Evolutionary conservation across 2,797 vertebrate genomes (phyloP).

Genomic region (Thunnus albacares): DNA sequence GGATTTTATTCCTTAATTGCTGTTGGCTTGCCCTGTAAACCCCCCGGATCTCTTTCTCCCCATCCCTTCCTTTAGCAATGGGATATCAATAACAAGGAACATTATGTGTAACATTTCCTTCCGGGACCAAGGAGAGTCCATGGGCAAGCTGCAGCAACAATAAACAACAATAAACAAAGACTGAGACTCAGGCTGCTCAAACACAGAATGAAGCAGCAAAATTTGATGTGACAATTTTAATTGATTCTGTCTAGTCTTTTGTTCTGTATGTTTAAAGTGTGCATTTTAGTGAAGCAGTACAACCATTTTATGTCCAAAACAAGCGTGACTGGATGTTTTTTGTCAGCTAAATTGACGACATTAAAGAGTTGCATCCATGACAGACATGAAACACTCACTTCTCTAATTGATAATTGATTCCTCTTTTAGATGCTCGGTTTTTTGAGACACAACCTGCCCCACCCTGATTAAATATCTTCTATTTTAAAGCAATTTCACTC

Average conservation of each 20-base stretch:
- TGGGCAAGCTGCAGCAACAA: slow-evolving; percentile 60
- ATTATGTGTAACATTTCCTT: slow-evolving; percentile 80
- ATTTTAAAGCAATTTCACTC: slow-evolving; percentile 11
- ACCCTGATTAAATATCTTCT: slow-evolving; percentile 15
- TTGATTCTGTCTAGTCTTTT: slow-evolving; percentile 72
- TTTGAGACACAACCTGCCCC: slow-evolving; percentile 9
- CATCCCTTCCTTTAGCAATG: slow-evolving; percentile 59
- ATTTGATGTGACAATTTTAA: slow-evolving; percentile 74
- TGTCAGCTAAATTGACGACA: slow-evolving; percentile 61
- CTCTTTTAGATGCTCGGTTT: slow-evolving; percentile 19
- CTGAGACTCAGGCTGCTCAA: slow-evolving; percentile 64
- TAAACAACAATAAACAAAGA: slow-evolving; percentile 63
- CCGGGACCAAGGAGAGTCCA: slow-evolving; percentile 66
- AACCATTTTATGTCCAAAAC: slow-evolving; percentile 53
- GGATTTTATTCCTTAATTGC: slow-evolving; percentile 58
- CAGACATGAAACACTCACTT: slow-evolving; percentile 49
- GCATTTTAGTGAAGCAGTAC: slow-evolving; percentile 46
- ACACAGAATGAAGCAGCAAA: slow-evolving; percentile 68
- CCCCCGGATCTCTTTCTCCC: slow-evolving; percentile 39
- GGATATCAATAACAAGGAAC: slow-evolving; percentile 79
- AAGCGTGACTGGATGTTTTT: slow-evolving; percentile 50
- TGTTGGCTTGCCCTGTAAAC: slow-evolving; percentile 53
- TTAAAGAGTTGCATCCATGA: slow-evolving; percentile 55
- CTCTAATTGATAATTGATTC: slow-evolving; percentile 41
- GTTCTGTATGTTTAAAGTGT: slow-evolving; percentile 59